A percentile compares a stretch with the other conserved stretches of the same genome.
These are phyloP conservation scores for human DNA, from an alignment of 2,113 vertebrate species.

Conservation along the genomic window DNA sequence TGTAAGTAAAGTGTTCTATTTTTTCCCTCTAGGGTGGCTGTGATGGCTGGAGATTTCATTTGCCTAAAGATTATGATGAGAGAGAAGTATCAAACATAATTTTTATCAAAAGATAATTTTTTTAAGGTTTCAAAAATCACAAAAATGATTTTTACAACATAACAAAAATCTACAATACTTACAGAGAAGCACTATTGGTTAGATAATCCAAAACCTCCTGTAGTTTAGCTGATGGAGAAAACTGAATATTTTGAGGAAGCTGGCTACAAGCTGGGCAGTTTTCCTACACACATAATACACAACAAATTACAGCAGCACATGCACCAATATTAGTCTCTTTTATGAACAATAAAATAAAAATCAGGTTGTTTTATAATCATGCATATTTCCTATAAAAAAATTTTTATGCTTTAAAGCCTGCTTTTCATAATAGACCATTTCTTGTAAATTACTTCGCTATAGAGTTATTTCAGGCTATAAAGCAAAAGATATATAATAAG, in stretches of 20 bases:
- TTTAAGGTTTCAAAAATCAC: constrained; percentile 42
- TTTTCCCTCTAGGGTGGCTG: constrained; percentile 95
- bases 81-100: constrained; percentile 16
- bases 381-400: not conserved
- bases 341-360: not conserved
- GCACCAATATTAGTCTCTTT: not conserved
- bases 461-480: not conserved
- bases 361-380: constrained; percentile 12
- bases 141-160: constrained; percentile 26
- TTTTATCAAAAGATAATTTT: not conserved
- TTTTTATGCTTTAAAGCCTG: not conserved
- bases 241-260: constrained; percentile 93
- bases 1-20: constrained; percentile 99
- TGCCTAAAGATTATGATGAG: constrained; percentile 85
- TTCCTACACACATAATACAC: constrained; percentile 80
- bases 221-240: constrained; percentile 92
- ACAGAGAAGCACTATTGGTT: constrained; percentile 93
- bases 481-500: constrained; percentile 15
- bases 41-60: constrained; percentile 97
- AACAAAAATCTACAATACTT: constrained; percentile 78
- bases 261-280: constrained; percentile 98
- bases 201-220: constrained; percentile 96
- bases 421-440: not conserved
- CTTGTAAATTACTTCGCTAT: constrained; percentile 38
- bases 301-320: constrained; percentile 23